Evolutionary conservation across 2,113 vertebrate species (phyloP), one percentile per base, ranked within the genome.

Genomic region (Lichenostomus cassidix): DNA sequence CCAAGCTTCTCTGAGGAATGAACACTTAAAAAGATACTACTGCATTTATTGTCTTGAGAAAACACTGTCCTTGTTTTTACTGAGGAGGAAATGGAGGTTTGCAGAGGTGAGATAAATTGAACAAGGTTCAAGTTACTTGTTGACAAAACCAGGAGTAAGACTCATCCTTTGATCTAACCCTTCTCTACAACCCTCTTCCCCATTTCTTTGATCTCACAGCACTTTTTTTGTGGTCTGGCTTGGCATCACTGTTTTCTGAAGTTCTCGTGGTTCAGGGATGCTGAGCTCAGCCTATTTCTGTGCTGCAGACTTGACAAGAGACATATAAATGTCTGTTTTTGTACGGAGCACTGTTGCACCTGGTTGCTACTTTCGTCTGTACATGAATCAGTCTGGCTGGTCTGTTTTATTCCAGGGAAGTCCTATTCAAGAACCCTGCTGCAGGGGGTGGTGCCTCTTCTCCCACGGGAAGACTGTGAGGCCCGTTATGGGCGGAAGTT

Each of bases 341-440:
- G 49, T 53, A 42, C 3, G 4, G 42, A 92, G n/a, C 59, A 22
- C 46, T 14, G 1, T 46, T 83, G 74, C 37, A 91, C 9, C n/a
- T 46, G 63, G 53, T 73, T 0, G 0, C 64, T 90, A 44, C 47
- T 87, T 33, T 71, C 90, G 47, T 35, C 58, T 53, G 9, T 69
- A 29, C 5, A 7, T 74, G 79, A 93, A 82, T 56, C 79, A 50
- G 29, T 80, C 47, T 87, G 53, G 35, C 73, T 83, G 52, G 37
- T 91, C 65, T 93, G 58, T 89, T 92, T 84, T 90, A 25, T 96
- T 95, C 35, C 87, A 98, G 98, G 97, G 22, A 97, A 95, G 7
- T 98, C 98, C 81, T 99, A 99, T 83, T 99, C 99, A 3, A 98
- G 98, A 74, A 99, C 98, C 1, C 95, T 99, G 28, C 97, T 99